Base-by-base conservation (phyloP, 53 echinoderm and acorn worm species). In the Echinometra lucunter region DNA sequence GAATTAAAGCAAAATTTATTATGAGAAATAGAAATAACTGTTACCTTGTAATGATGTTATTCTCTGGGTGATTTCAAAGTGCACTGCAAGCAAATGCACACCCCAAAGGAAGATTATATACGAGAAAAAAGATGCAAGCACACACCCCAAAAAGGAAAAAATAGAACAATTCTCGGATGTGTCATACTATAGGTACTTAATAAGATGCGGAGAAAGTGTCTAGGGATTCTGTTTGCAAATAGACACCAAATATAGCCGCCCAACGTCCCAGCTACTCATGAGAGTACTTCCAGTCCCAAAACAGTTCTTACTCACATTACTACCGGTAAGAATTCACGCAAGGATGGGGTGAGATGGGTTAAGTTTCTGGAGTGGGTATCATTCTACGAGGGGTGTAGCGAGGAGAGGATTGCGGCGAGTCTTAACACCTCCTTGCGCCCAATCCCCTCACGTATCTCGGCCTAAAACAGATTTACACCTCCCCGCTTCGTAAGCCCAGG, bases 391-490 rank as follows among this genome's bases (percentile, higher is more conserved):
- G 70, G 69, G 45, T 69, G 91, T 91, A 91, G 91, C 91, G 69
- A 91, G 70, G 47, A 58, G 70, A 55, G 57, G 78, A 75, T 92
- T 78, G 49, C 40, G 58, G 78, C 19, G 38, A 57, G 78, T 58
- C 92, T 92, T 92, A 92, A 56, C 92, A 78, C 92, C 92, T 92
- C 92, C 92, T 92, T 92, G 74, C 19, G 25, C 58, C 25, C 32
- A 32, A 74, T 49, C 74, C 56, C 91, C 91, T 91, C 91, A 91
- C 92, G 92, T 92, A 49, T 38, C 78, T 12, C 37, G 92, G 92
- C 72, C 92, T 58, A 74, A 69, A 78, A 74, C 53, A 74, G 92
- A 49, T 92, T 92, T 75, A 92, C 92, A 75, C 92, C 74, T 78
- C 78, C 58, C 92, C 78, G 92, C 78, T 45, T 32, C 92, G 34